These are phyloP conservation scores for Cassiopea andromeda DNA, from an alignment of 30 jellyfish, hydroid and myxozoan species.

Conservation along the genomic window DNA sequence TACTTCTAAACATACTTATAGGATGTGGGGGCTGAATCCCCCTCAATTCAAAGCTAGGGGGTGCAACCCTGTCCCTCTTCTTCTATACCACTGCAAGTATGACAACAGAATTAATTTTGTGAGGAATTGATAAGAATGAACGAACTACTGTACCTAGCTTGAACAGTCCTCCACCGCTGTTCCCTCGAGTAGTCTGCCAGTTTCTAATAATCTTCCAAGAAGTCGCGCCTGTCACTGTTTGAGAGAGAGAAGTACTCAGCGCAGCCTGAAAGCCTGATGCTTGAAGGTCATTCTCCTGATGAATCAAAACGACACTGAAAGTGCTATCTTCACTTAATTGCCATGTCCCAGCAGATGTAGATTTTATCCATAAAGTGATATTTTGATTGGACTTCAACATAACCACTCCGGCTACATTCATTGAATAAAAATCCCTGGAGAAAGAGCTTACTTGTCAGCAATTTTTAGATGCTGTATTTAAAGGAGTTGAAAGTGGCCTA, in stretches of 20 bases:
- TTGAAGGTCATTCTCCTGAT: constrained; percentile 35
- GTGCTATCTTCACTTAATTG: constrained; percentile 89
- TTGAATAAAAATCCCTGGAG: constrained; percentile 87
- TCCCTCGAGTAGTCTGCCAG: constrained; percentile 71
- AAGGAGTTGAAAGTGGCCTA: too few species aligned
- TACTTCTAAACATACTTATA: too few species aligned
- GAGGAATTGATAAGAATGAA: too few species aligned
- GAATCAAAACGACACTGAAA: constrained; percentile 58
- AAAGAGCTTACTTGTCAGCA: too few species aligned
- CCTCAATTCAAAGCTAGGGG: too few species aligned
- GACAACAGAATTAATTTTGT: too few species aligned
- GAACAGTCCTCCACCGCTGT: constrained; percentile 75
- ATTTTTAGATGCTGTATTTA: background rate
- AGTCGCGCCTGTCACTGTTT: constrained; percentile 72
- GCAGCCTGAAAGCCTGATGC: constrained; percentile 87
- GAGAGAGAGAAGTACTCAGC: constrained; percentile 65
- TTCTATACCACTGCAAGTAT: too few species aligned
- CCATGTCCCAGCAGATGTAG: constrained; percentile 73
- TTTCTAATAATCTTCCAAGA: constrained; percentile 61
- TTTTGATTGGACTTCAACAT: constrained; percentile 68
- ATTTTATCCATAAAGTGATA: constrained; percentile 67
- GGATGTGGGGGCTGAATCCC: too few species aligned
- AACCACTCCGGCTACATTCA: constrained; percentile 83
- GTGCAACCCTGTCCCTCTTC: too few species aligned
- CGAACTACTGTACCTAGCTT: constrained; percentile 51